Conservation (phyloP, 2,797 vertebrate species). For the Scyliorhinus canicula region DNA sequence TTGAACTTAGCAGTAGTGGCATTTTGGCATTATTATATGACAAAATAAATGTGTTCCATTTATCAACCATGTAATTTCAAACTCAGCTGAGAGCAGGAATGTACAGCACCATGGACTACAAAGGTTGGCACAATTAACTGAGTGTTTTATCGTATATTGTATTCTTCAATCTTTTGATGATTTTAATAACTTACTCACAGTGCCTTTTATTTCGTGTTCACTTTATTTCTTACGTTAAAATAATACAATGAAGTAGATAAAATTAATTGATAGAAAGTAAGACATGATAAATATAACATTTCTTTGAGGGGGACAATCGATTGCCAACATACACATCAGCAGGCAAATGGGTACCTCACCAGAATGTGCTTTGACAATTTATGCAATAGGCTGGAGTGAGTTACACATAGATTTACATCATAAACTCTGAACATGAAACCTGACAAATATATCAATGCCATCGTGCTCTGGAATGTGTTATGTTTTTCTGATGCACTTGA, state of each 20-base stretch:
- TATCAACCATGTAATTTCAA: constrained; percentile 1
- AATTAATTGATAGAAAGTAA: neutral
- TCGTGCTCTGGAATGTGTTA: neutral
- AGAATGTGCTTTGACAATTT: neutral
- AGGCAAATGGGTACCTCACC: neutral
- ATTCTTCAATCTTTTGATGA: neutral
- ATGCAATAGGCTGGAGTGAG: neutral
- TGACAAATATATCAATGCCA: neutral
- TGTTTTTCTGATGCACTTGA: neutral
- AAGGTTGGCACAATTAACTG: too few species aligned
- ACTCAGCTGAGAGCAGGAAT: neutral
- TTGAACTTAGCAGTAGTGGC: neutral
- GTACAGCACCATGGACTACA: neutral
- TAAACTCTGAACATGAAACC: neutral
- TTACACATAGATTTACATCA: neutral
- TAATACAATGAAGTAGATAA: too few species aligned
- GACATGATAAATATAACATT: neutral
- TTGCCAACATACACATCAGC: neutral
- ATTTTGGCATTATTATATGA: neutral
- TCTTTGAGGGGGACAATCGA: neutral
- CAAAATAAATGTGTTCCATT: neutral
- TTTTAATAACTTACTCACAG: constrained; percentile 1
- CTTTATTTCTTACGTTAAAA: neutral
- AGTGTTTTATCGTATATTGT: neutral
- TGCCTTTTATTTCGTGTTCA: neutral